Percentiles rank a stretch among this genome's conserved stretches.
phyloP scores from a whole-genome alignment of 2,888 invertebrate species.

The Nomada lathburiana region DNA sequence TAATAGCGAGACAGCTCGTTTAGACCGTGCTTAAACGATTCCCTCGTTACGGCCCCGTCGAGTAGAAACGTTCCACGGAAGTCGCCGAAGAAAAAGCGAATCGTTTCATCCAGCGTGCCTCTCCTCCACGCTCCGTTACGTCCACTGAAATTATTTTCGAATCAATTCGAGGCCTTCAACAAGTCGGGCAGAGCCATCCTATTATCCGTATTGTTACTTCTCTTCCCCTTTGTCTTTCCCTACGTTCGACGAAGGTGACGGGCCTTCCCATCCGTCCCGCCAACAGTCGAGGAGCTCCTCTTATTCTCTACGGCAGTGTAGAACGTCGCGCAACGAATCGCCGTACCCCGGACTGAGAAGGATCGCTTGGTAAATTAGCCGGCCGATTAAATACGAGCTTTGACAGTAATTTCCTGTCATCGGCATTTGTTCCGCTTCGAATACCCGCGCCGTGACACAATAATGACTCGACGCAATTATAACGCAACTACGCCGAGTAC shows the following conservation, averaged over 20 bases:
- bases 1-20: conserved; percentile 61
- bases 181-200: conserved; percentile 52
- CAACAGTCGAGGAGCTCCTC: not conserved
- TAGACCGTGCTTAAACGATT: conserved; percentile 63
- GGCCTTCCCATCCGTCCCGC: conserved; percentile 11
- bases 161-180: conserved; percentile 59
- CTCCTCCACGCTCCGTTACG: conserved; percentile 12
- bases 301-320: conserved; percentile 16
- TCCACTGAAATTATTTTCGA: conserved; percentile 69
- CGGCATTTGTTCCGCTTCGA: conserved; percentile 51
- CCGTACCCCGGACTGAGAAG: conserved; percentile 6
- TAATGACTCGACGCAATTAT: conserved; percentile 42
- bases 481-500: conserved; percentile 11
- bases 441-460: conserved; percentile 19
- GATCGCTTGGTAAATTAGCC: conserved; percentile 39
- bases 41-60: conserved; percentile 49
- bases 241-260: conserved; percentile 24
- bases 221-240: conserved; percentile 15
- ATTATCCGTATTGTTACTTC: conserved; percentile 68
- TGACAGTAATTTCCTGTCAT: conserved; percentile 55
- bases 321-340: conserved; percentile 5
- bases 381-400: conserved; percentile 48
- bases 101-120: conserved; percentile 19
- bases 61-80: conserved; percentile 14
- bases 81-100: conserved; percentile 26